Conservation (phyloP, 2,113 vertebrate genomes). For the Gyps fulvus region DNA sequence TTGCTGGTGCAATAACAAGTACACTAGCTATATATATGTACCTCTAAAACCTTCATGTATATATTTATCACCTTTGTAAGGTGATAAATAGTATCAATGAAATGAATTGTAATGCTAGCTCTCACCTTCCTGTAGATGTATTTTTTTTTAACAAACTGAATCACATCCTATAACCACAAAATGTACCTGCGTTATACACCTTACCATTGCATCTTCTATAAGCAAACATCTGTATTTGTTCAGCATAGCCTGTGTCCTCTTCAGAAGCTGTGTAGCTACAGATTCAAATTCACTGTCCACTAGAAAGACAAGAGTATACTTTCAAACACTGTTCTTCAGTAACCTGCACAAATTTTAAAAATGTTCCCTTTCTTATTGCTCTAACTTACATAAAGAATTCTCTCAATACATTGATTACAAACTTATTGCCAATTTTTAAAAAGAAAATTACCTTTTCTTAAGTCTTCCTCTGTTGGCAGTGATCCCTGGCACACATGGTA, state of each 20-base stretch:
- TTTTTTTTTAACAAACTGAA: not conserved
- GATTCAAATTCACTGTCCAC: slow-evolving; percentile 94
- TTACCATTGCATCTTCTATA: slow-evolving; percentile 95
- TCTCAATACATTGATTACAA: not conserved
- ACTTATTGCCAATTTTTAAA: not conserved
- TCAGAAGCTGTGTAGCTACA: slow-evolving; percentile 88
- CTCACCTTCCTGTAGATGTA: not conserved
- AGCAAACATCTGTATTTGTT: slow-evolving; percentile 95
- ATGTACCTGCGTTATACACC: not conserved
- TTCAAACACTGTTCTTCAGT: not conserved
- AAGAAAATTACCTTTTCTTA: slow-evolving; percentile 75
- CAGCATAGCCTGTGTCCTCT: slow-evolving; percentile 92
- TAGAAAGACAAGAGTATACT: slow-evolving; percentile 62
- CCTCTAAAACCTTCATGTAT: not conserved
- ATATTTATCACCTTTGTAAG: not conserved
- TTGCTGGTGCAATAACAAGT: not conserved
- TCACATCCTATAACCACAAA: not conserved
- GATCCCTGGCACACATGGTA: slow-evolving; percentile 94
- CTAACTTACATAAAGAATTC: not conserved
- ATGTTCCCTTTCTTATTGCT: not conserved
- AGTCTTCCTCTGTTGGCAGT: slow-evolving; percentile 84
- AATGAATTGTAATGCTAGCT: not conserved
- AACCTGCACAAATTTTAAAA: not conserved
- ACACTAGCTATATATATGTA: not conserved
- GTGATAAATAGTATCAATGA: not conserved